Conservation (phyloP, 2,888 invertebrate genomes). For the Platycheirus albimanus region DNA sequence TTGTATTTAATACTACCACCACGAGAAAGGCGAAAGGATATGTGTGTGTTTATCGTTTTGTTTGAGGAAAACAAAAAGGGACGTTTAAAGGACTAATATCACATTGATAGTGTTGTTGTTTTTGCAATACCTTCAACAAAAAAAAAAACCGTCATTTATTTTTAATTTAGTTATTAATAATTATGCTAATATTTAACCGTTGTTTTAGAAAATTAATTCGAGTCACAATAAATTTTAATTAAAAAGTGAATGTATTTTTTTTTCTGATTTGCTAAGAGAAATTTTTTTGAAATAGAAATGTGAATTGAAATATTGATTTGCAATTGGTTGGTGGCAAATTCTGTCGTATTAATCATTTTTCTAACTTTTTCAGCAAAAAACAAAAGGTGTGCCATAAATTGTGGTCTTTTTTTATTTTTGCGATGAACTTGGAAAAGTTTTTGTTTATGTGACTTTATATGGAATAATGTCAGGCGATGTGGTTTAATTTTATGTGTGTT, state of each 20-base stretch:
- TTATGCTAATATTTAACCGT: conserved; percentile 62
- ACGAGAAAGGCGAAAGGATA: background rate
- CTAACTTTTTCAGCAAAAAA: background rate
- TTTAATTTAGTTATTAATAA: conserved; percentile 21
- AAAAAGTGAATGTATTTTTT: conserved; percentile 22
- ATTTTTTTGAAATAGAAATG: background rate
- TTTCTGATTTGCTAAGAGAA: background rate
- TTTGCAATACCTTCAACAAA: too few relatives aligned
- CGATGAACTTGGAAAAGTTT: background rate
- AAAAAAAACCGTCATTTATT: conserved; percentile 21
- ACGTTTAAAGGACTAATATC: conserved; percentile 67
- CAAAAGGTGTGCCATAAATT: background rate
- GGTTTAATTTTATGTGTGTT: background rate
- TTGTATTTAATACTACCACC: background rate
- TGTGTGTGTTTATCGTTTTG: background rate
- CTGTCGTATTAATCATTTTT: background rate
- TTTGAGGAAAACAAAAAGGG: background rate
- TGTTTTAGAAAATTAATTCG: conserved; percentile 29
- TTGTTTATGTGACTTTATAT: background rate
- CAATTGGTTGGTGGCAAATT: background rate
- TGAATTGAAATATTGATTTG: background rate
- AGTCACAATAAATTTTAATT: conserved; percentile 50
- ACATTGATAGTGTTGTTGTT: conserved; percentile 69
- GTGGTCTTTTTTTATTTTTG: background rate
- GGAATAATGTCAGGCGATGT: background rate